Conservation (phyloP, 2,888 invertebrate genomes). For the Sinohyriopsis cumingii region DNA sequence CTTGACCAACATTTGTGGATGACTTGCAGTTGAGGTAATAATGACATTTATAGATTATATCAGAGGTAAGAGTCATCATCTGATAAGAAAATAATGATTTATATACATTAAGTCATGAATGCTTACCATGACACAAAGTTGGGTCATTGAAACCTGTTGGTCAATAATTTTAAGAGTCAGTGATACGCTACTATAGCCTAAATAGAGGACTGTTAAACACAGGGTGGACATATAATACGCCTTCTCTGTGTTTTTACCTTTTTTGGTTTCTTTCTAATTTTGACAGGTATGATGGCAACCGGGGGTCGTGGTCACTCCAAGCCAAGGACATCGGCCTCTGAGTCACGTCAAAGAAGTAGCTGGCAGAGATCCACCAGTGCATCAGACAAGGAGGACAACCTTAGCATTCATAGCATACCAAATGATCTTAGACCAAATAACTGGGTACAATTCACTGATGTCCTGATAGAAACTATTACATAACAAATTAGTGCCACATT, state of each 20-base stretch:
- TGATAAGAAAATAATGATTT: too few relatives aligned
- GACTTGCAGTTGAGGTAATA: too few relatives aligned
- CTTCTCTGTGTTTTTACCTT: not conserved
- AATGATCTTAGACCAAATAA: slow-evolving; percentile 66
- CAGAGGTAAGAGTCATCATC: too few relatives aligned
- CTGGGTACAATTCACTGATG: slow-evolving; percentile 49
- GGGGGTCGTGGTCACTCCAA: slow-evolving; percentile 40
- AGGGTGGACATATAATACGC: too few relatives aligned
- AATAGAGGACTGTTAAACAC: too few relatives aligned
- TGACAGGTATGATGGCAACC: slow-evolving; percentile 43
- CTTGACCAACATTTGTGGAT: too few relatives aligned
- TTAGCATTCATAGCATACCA: slow-evolving; percentile 60
- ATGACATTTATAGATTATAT: too few relatives aligned
- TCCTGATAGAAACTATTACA: not conserved
- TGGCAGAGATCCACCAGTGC: slow-evolving; percentile 61
- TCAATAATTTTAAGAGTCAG: too few relatives aligned
- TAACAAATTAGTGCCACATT: not conserved
- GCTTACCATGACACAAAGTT: too few relatives aligned
- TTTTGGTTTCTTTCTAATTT: not conserved
- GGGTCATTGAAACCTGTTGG: too few relatives aligned
- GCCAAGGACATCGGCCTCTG: slow-evolving; percentile 39
- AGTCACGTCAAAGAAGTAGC: slow-evolving; percentile 45
- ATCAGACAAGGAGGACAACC: slow-evolving; percentile 61
- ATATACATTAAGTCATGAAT: too few relatives aligned
- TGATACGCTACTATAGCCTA: too few relatives aligned